These are phyloP conservation scores for Macrocentrus cingulum DNA, from an alignment of 1,140 invertebrate species.

Conservation along the genomic window DNA sequence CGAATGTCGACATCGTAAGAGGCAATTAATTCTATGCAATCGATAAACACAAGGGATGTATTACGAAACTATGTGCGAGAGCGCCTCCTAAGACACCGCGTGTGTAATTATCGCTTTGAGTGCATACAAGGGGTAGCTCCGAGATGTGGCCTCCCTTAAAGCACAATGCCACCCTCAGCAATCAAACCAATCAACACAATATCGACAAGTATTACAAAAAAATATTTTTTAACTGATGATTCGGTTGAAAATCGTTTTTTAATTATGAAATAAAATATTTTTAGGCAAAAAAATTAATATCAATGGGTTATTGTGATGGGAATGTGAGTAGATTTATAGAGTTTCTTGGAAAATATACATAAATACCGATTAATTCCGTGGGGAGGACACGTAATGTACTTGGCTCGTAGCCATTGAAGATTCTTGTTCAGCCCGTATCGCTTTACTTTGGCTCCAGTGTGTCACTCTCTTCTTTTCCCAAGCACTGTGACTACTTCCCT, in stretches of 20 bases:
- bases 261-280: too few relatives aligned
- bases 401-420: constrained; percentile 54
- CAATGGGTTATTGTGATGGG: constrained; percentile 3
- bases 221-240: too few relatives aligned
- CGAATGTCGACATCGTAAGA: constrained; percentile 28
- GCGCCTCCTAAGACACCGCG: constrained; percentile 33
- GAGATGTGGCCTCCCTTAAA: constrained; percentile 40
- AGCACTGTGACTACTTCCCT: background rate
- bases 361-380: constrained; percentile 50
- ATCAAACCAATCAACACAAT: constrained; percentile 56
- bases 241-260: background rate
- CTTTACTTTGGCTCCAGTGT: background rate
- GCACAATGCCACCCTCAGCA: constrained; percentile 54
- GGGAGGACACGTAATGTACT: constrained; percentile 27
- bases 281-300: background rate
- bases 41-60: constrained; percentile 50
- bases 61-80: too few relatives aligned
- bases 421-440: constrained; percentile 33
- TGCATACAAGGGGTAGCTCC: background rate
- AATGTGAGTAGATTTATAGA: constrained; percentile 42
- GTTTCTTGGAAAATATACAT: constrained; percentile 44
- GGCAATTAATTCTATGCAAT: constrained; percentile 55
- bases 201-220: constrained; percentile 42
- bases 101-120: constrained; percentile 53
- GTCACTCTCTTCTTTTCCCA: constrained; percentile 8